These are phyloP conservation scores for Probosciger aterrimus DNA, from an alignment of 2,113 vertebrate species.

Conservation along the genomic window DNA sequence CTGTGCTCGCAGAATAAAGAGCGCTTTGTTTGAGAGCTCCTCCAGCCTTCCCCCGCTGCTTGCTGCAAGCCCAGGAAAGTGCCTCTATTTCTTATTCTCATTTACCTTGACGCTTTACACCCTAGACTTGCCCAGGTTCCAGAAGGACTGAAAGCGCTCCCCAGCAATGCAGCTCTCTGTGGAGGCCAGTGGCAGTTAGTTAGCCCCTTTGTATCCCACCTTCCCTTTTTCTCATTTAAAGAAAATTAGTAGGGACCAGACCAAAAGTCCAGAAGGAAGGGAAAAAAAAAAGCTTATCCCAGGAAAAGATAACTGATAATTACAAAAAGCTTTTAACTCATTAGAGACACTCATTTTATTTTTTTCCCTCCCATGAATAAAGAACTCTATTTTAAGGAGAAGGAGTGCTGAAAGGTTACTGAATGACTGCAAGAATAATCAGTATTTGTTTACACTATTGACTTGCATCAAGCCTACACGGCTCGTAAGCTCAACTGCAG, in stretches of 20 bases:
- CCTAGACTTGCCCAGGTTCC: background rate
- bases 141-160: background rate
- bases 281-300: background rate
- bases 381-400: conserved; percentile 27
- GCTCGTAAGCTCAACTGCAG: background rate
- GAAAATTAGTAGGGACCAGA: background rate
- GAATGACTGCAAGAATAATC: conserved; percentile 16
- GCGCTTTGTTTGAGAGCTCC: background rate
- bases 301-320: background rate
- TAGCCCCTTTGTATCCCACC: background rate
- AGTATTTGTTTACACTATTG: conserved; percentile 30
- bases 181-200: background rate
- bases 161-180: background rate
- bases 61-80: background rate
- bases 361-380: background rate
- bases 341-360: background rate
- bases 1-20: background rate
- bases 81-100: background rate
- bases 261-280: background rate
- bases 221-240: background rate
- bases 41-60: background rate
- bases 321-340: conserved; percentile 7
- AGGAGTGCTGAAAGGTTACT: background rate
- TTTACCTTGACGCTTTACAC: background rate
- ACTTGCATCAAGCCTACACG: background rate